These are phyloP conservation scores for Eonycteris spelaea DNA, from an alignment of 2,113 vertebrate genomes.

Conservation along the genomic window DNA sequence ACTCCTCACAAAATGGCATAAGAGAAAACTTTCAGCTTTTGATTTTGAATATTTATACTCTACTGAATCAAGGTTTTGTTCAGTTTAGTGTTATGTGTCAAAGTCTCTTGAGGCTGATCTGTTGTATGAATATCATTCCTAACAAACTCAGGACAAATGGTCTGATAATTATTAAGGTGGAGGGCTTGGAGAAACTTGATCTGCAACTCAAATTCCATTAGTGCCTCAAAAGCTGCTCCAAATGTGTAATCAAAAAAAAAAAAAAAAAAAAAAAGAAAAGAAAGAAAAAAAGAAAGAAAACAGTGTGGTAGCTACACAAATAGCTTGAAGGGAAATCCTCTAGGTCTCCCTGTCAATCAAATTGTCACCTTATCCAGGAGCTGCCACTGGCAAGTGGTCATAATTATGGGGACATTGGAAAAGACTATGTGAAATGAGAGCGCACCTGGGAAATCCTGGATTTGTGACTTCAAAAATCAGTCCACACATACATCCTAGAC, in stretches of 20 bases:
- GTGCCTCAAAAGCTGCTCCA: background rate
- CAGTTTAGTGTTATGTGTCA: background rate
- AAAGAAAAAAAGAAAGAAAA: background rate
- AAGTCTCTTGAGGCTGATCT: background rate
- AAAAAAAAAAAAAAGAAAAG: background rate
- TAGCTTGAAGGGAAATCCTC: background rate
- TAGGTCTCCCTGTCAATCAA: background rate
- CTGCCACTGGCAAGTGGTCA: constrained; percentile 28
- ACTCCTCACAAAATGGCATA: background rate
- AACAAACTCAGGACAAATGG: background rate
- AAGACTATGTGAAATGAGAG: constrained; percentile 23
- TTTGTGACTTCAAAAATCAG: constrained; percentile 30
- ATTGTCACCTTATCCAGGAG: background rate
- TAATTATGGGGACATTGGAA: background rate
- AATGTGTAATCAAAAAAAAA: background rate
- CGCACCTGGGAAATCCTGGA: background rate
- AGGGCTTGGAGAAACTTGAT: background rate
- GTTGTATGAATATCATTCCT: background rate
- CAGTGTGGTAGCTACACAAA: background rate
- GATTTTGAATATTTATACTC: background rate
- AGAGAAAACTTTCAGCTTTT: background rate
- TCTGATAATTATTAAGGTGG: background rate
- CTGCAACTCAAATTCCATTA: background rate
- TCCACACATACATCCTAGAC: background rate
- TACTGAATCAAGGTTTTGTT: background rate